These are phyloP conservation scores for Promerops cafer DNA, from an alignment of 2,113 vertebrate species.

Conservation along the genomic window DNA sequence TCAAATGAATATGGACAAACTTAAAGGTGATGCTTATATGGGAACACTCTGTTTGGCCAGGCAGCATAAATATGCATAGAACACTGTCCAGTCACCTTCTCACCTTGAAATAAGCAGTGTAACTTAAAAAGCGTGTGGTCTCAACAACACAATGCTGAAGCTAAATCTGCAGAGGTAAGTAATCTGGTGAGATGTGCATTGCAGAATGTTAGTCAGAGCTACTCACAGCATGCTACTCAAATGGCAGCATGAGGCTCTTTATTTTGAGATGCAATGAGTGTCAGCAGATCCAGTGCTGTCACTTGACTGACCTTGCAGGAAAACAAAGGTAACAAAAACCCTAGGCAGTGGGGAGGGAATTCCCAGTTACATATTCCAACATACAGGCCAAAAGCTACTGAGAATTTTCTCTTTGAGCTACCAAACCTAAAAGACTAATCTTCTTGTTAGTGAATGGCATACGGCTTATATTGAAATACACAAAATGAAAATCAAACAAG, in stretches of 20 bases:
- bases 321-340: neutral
- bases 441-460: neutral
- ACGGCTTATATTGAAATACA: neutral
- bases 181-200: neutral
- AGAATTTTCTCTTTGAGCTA: neutral
- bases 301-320: neutral
- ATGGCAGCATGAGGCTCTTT: neutral
- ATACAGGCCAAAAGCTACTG: neutral
- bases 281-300: neutral
- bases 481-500: neutral
- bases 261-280: neutral
- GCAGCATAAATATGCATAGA: conserved; percentile 3
- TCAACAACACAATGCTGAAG: neutral
- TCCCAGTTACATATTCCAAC: neutral
- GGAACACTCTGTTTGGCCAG: neutral
- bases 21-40: neutral
- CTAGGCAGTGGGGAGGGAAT: neutral
- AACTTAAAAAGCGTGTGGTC: neutral
- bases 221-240: neutral
- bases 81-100: neutral
- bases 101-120: neutral
- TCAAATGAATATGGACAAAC: neutral
- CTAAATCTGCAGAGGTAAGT: conserved; percentile 6
- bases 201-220: neutral
- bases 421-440: neutral